A percentile compares a stretch with the other conserved stretches of the same genome.
Conservation (phyloP, 2,113 vertebrate genomes). For the Platysteira castanea region DNA sequence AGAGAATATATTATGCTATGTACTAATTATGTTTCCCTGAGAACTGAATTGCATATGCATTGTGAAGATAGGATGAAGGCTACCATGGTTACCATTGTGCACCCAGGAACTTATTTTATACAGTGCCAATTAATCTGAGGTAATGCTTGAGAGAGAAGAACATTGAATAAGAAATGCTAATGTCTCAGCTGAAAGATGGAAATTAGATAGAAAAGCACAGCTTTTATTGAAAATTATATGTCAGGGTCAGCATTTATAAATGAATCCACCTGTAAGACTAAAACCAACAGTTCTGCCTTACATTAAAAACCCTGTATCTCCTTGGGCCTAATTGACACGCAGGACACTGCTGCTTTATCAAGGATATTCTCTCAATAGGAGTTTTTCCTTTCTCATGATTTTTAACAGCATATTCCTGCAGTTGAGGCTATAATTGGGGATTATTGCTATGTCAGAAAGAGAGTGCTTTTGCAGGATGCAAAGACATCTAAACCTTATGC, state of each 20-base stretch:
- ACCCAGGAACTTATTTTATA: conserved; percentile 66
- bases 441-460: neutral
- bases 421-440: neutral
- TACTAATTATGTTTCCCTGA: conserved; percentile 67
- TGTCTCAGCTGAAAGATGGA: conserved; percentile 47
- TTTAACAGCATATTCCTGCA: neutral
- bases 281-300: neutral
- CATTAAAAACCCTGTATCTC: rapidly evolving
- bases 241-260: conserved; percentile 16
- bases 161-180: conserved; percentile 57
- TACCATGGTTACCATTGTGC: conserved; percentile 72
- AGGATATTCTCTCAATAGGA: neutral
- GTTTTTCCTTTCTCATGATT: neutral
- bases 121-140: conserved; percentile 67
- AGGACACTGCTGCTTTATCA: neutral
- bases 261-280: neutral
- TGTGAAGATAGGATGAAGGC: conserved; percentile 67
- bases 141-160: conserved; percentile 64
- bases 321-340: neutral
- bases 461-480: neutral
- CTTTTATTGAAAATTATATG: conserved; percentile 45
- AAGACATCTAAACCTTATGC: neutral
- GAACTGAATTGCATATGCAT: conserved; percentile 62
- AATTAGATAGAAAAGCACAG: conserved; percentile 46
- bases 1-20: conserved; percentile 38